A percentile compares a stretch with the other conserved stretches of the same genome.
These are phyloP conservation scores for Thelohanellus kitauei DNA, from an alignment of 30 jellyfish, hydroid and myxozoan species.

Conservation along the genomic window DNA sequence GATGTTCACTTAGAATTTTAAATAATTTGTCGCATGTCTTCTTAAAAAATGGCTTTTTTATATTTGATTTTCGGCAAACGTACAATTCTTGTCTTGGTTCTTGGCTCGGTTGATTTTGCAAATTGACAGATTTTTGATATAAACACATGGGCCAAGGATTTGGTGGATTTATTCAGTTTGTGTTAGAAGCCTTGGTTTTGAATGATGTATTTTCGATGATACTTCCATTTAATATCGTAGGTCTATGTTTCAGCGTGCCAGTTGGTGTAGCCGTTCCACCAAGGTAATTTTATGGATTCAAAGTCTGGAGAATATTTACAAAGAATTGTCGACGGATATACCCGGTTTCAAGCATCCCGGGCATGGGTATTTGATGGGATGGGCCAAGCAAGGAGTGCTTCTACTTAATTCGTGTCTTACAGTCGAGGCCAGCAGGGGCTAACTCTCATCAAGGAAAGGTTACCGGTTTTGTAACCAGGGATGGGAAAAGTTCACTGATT, in stretches of 20 bases:
- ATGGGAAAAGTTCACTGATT: slow-evolving; percentile 89
- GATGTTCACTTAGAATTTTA: too few species aligned
- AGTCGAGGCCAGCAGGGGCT: slow-evolving; percentile 43
- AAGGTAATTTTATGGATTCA: slow-evolving; percentile 18
- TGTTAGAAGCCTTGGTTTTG: too few species aligned
- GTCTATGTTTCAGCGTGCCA: slow-evolving; percentile 66
- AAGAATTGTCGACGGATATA: slow-evolving; percentile 37
- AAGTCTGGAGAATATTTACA: slow-evolving; percentile 52
- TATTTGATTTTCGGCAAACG: too few species aligned
- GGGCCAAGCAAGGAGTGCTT: slow-evolving; percentile 97
- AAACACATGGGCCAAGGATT: too few species aligned
- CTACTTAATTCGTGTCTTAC: slow-evolving; percentile 63
- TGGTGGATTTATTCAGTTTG: too few species aligned
- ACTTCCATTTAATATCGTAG: slow-evolving; percentile 4
- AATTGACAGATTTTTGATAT: too few species aligned
- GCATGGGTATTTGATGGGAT: slow-evolving; percentile 72
- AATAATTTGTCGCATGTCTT: too few species aligned
- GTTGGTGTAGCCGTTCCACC: slow-evolving; percentile 68
- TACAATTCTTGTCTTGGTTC: too few species aligned
- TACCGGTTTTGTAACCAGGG: slow-evolving; percentile 18
- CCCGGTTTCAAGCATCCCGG: slow-evolving; percentile 41
- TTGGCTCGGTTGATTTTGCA: too few species aligned
- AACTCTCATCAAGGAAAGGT: slow-evolving; percentile 88
- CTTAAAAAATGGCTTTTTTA: too few species aligned
- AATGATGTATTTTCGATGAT: too few species aligned